Evolutionary conservation across 2,113 vertebrate species (phyloP).

Genomic region (Grammomys dolichurus): DNA sequence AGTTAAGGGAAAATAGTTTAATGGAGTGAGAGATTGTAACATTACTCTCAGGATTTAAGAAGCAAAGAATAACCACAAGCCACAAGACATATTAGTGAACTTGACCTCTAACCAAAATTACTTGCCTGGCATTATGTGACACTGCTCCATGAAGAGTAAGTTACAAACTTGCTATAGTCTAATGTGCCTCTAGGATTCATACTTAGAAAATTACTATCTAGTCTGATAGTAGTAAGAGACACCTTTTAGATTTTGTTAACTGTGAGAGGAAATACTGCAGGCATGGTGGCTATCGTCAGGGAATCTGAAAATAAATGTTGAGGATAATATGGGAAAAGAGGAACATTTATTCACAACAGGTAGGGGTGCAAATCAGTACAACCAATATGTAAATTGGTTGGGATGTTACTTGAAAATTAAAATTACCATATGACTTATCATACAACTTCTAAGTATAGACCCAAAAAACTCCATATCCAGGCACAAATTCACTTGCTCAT

Average conservation of each 20-base stretch:
- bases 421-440: background rate
- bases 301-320: background rate
- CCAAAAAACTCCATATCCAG: too few species aligned
- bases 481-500: background rate
- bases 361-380: background rate
- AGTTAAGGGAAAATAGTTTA: background rate
- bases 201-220: background rate
- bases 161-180: background rate
- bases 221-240: background rate
- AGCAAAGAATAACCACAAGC: background rate
- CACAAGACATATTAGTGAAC: background rate
- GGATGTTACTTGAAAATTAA: background rate
- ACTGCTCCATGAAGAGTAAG: background rate
- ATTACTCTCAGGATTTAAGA: background rate
- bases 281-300: background rate
- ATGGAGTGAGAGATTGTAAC: background rate
- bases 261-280: background rate
- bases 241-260: background rate
- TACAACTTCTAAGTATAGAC: background rate
- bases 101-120: background rate
- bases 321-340: background rate
- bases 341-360: background rate
- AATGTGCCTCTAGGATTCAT: background rate
- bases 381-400: background rate
- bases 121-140: background rate